These are phyloP conservation scores for Rhinopomastus cyanomelas DNA, from an alignment of 2,113 vertebrate species.

Conservation along the genomic window DNA sequence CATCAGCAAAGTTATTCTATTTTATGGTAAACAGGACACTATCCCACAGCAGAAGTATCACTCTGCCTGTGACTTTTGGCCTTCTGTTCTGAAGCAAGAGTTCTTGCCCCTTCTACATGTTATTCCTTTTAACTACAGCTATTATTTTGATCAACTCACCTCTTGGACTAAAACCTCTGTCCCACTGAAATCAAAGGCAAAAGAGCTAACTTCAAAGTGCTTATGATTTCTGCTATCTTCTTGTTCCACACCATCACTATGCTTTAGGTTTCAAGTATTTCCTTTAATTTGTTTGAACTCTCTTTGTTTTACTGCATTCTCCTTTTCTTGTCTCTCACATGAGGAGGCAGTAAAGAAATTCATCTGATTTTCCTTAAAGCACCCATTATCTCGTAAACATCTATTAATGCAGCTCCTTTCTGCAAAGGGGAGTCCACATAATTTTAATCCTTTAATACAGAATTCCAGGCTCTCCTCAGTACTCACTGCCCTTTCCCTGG, in stretches of 20 bases:
- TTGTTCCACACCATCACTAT: neutral
- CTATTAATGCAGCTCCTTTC: neutral
- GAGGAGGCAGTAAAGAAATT: neutral
- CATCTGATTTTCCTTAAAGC: neutral
- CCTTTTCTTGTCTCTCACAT: neutral
- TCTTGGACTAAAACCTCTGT: neutral
- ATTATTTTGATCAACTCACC: neutral
- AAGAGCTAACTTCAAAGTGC: neutral
- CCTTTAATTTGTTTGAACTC: neutral
- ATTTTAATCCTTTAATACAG: neutral
- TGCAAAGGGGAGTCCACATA: neutral
- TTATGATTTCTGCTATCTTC: neutral
- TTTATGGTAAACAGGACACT: neutral
- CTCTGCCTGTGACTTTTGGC: neutral
- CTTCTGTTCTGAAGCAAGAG: neutral
- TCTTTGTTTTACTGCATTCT: constrained; percentile 3
- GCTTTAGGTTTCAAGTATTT: constrained; percentile 6
- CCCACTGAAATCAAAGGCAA: neutral
- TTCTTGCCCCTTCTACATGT: neutral
- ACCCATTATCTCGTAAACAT: neutral
- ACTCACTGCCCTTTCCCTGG: neutral
- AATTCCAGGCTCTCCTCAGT: constrained; percentile 11
- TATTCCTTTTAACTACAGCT: neutral
- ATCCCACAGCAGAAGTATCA: neutral
- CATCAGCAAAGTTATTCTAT: neutral